Evolutionary conservation across 2,113 vertebrate species (phyloP).

Genomic region (Phyllostomus discolor): DNA sequence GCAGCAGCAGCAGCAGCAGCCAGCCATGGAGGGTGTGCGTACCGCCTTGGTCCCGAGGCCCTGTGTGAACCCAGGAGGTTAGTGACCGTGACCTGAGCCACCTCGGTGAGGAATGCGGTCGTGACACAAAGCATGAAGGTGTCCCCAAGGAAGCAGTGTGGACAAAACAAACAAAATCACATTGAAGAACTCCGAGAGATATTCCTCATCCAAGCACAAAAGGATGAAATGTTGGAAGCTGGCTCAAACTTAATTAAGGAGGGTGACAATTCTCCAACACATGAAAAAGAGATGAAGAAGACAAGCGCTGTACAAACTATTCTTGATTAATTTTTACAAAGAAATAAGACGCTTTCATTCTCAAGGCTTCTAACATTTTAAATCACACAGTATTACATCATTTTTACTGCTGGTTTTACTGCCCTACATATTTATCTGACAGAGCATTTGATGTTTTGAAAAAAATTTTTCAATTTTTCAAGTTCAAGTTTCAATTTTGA

Average conservation of each 20-base stretch:
- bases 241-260: not conserved
- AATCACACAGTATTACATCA: not conserved
- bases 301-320: not conserved
- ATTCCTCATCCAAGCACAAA: not conserved
- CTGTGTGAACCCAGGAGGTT: no score
- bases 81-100: not conserved
- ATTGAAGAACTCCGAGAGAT: not conserved
- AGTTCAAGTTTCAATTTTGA: no score
- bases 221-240: not conserved
- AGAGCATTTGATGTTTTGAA: not conserved
- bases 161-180: not conserved
- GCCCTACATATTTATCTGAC: not conserved
- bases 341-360: not conserved
- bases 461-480: not conserved
- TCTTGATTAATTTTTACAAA: not conserved
- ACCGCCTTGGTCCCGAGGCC: not conserved
- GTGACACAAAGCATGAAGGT: not conserved
- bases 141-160: not conserved
- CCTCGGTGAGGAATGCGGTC: fast-evolving
- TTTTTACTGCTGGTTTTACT: not conserved
- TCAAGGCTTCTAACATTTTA: not conserved
- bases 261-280: not conserved
- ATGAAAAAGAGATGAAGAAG: not conserved
- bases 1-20: not conserved
- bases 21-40: fast-evolving